Conservation (phyloP, 2,888 invertebrate species). For the Lasiommata megera region DNA sequence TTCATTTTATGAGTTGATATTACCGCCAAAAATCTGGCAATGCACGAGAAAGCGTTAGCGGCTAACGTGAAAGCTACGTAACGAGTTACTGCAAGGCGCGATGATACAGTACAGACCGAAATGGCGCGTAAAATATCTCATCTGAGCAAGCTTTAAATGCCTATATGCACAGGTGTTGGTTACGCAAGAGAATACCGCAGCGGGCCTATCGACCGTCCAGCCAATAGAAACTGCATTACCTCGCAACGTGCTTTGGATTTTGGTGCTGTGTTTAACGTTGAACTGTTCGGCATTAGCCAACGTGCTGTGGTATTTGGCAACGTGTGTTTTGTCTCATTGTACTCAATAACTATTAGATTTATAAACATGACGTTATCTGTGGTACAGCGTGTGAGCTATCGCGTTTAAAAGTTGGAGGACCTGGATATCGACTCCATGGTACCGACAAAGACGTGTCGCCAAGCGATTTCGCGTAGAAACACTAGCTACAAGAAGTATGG, state of each 20-base stretch:
- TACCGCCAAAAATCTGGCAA: not conserved
- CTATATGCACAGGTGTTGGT: conserved; percentile 52
- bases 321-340: not conserved
- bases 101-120: not conserved
- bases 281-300: not conserved
- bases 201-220: conserved; percentile 62
- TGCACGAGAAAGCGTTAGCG: not conserved
- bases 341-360: too few species aligned
- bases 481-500: too few species aligned
- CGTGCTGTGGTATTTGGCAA: not conserved
- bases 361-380: too few species aligned
- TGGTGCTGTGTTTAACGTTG: not conserved
- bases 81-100: not conserved
- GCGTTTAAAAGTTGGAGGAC: too few species aligned
- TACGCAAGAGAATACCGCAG: conserved; percentile 55
- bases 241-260: conserved; percentile 28
- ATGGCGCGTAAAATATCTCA: conserved; percentile 8
- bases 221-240: conserved; percentile 40
- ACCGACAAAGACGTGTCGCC: too few species aligned
- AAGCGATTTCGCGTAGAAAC: too few species aligned
- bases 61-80: not conserved
- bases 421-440: too few species aligned
- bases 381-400: too few species aligned
- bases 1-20: not conserved
- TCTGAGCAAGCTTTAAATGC: conserved; percentile 44